A percentile compares a stretch with the other conserved stretches of the same genome.
Conservation (phyloP, 2,113 vertebrate genomes). For the Strigops habroptila region DNA sequence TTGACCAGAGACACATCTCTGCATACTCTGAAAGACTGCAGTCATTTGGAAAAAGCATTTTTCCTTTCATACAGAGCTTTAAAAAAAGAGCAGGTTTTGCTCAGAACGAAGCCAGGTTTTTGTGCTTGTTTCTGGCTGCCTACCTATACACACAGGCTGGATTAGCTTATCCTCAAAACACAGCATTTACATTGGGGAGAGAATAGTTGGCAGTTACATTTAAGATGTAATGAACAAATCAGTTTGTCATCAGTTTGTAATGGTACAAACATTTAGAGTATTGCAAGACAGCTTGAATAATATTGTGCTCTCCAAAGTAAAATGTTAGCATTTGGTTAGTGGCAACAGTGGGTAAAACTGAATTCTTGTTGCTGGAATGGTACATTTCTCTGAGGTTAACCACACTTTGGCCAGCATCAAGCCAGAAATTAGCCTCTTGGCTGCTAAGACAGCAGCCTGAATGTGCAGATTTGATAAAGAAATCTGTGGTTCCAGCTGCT, state of each 20-base stretch:
- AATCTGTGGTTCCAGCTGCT: neutral
- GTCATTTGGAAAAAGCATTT: neutral
- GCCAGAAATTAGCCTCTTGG: neutral
- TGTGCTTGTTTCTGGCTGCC: slow-evolving; percentile 16
- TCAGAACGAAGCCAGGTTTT: neutral
- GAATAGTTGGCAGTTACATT: slow-evolving; percentile 15
- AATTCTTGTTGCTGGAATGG: slow-evolving; percentile 29
- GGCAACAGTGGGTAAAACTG: slow-evolving; percentile 12
- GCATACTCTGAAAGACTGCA: neutral
- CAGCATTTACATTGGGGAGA: neutral
- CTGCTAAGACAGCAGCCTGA: neutral
- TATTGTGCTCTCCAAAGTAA: slow-evolving; percentile 7
- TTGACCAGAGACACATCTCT: neutral
- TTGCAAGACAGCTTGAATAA: slow-evolving; percentile 33
- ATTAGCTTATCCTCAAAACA: slow-evolving; percentile 1
- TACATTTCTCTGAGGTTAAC: slow-evolving; percentile 55
- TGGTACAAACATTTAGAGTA: slow-evolving; percentile 8
- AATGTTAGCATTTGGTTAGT: slow-evolving; percentile 51
- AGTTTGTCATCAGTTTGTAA: slow-evolving; percentile 51
- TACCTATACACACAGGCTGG: slow-evolving; percentile 15
- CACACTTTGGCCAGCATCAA: slow-evolving; percentile 30
- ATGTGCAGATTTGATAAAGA: neutral
- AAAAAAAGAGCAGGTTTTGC: neutral
- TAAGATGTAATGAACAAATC: slow-evolving; percentile 48
- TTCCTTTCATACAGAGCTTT: neutral